A percentile compares a stretch with the other conserved stretches of the same genome.
These are phyloP conservation scores for Echinarachnius parma DNA, from an alignment of 53 echinoderm and acorn worm species.

Conservation along the genomic window DNA sequence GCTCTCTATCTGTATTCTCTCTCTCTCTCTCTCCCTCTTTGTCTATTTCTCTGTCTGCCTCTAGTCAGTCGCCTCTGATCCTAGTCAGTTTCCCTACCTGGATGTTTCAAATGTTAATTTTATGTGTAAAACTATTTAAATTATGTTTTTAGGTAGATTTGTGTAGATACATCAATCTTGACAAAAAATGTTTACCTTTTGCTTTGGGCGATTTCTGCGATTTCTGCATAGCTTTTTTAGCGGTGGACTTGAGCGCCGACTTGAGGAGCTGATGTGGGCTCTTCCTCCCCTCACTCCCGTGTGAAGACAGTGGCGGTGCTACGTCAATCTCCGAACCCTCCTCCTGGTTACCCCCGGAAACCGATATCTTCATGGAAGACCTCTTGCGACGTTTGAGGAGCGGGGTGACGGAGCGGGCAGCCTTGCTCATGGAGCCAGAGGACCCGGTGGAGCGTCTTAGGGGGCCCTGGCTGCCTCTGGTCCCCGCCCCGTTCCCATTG, in stretches of 20 bases:
- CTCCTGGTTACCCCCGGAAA: constrained; percentile 12
- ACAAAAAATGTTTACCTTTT: no score
- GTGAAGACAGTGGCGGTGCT: constrained; percentile 30
- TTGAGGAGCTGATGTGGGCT: constrained; percentile 37
- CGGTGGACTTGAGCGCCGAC: constrained; percentile 25
- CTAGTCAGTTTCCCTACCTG: no score
- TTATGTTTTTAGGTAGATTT: no score
- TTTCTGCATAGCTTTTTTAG: constrained; percentile 34
- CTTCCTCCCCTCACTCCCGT: constrained; percentile 26
- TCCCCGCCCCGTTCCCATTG: constrained; percentile 15
- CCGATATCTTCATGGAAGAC: constrained; percentile 24
- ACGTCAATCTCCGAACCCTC: constrained; percentile 5
- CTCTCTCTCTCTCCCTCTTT: no score
- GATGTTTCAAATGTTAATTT: no score
- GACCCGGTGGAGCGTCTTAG: constrained; percentile 30
- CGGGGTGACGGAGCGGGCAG: constrained; percentile 36
- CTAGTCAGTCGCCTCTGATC: no score
- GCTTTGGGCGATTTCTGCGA: no score
- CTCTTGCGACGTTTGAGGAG: constrained; percentile 36
- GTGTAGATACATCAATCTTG: no score
- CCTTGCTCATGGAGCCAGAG: constrained; percentile 27
- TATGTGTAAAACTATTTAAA: no score
- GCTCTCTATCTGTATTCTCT: no score
- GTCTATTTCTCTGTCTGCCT: no score
- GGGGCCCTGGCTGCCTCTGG: neutral